Base-by-base conservation (phyloP, 2,797 vertebrate species). In the Caiman crocodilus region DNA sequence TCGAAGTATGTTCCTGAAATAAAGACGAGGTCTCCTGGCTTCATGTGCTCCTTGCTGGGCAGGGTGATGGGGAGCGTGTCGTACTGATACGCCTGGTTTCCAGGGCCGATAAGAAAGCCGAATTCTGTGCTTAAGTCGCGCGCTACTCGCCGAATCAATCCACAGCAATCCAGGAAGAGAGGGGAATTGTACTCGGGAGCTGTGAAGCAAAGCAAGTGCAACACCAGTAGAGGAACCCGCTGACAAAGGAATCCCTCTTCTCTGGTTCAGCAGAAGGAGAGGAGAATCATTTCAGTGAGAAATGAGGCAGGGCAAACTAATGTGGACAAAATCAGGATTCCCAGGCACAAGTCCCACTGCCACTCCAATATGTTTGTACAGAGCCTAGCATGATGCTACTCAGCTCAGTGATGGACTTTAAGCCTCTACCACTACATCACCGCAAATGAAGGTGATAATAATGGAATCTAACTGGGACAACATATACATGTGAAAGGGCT, bases 21-120 rank as follows among this genome's bases (percentile, higher is more conserved):
- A 79, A 94, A 94, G 79, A 94, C 57, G 17, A 94, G 91, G 59
- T 94, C 91, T 16, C 91, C 91, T 4, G 89, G 91, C 32, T 89
- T 74, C 91, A 94, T 76, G 25, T 88, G 50, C 21, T 85, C 82
- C 57, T 85, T 35, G 2, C 65, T 79, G 60, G 58, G 73, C 23
- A 93, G 6, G 1, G 75, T 81, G 23, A 89, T 28, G 30, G 94
- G 94, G 56, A 93, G 88, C 7, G 85, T 93, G 61, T 93, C 94
- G 14, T 86, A 91, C 61, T 79, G 82, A 50, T 94, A 94, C 4
- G 88, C 85, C 81, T 94, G 88, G 82, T 91, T 94, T 42, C 94
- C 83, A 1, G 58, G 71, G 21, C 93, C 87, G 18, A 92, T 75
- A 16, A 23, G 63, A 60, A 94, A 92, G 58, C 90, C 93, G 65